Evolutionary conservation across 2,113 vertebrate species (phyloP).

Genomic region (Corvus moneduloides): DNA sequence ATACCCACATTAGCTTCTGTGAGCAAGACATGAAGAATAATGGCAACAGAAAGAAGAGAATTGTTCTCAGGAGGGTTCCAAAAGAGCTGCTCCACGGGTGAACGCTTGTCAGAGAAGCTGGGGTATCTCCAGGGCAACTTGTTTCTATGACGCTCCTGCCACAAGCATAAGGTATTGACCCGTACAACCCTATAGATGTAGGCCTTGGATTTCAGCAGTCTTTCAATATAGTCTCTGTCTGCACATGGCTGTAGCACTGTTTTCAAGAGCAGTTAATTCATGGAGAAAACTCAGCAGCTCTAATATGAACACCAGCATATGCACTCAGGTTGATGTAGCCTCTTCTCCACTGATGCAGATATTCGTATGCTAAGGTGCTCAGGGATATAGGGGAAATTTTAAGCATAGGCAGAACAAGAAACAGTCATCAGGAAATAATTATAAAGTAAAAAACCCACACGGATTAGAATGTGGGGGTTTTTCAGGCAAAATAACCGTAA

Average conservation of each 20-base stretch:
- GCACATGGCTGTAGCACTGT: not conserved
- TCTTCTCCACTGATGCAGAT: fast-evolving
- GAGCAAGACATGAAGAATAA: slow-evolving; percentile 32
- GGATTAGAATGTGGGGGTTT: not conserved
- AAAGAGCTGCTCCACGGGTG: not conserved
- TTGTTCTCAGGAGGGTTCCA: slow-evolving; percentile 10
- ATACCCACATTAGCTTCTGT: not conserved
- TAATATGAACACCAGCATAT: not conserved
- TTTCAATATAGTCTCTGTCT: not conserved
- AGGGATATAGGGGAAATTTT: not conserved
- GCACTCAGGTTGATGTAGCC: too few relatives aligned
- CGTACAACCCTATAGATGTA: fast-evolving
- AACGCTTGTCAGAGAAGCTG: not conserved
- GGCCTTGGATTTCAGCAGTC: not conserved
- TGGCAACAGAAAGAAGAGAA: slow-evolving; percentile 8
- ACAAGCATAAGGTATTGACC: not conserved
- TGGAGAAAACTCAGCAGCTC: not conserved
- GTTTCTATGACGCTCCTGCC: not conserved
- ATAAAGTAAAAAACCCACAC: not conserved
- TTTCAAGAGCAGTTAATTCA: not conserved
- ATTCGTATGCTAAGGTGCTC: fast-evolving
- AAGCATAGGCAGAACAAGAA: not conserved
- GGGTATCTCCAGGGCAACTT: slow-evolving; percentile 11
- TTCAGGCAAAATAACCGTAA: not conserved
- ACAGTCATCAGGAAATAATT: not conserved